Percentiles rank a stretch among this genome's conserved stretches.
phyloP scores from a whole-genome alignment of 2,888 invertebrate species.

The Amphipoea lucens region DNA sequence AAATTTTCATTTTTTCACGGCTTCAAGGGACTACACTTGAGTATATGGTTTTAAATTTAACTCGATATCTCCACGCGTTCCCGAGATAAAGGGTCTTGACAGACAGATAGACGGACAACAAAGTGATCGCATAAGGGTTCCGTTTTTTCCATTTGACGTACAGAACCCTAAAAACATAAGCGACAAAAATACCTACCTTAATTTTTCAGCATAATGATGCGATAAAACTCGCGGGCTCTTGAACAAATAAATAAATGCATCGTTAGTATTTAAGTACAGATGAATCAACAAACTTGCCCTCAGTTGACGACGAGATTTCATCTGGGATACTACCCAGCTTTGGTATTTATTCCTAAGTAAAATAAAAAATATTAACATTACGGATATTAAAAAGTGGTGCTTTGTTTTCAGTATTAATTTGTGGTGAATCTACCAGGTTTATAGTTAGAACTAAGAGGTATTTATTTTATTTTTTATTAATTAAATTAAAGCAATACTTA shows the following conservation, averaged over 20 bases:
- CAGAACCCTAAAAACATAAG: background rate
- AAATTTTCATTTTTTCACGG: no score
- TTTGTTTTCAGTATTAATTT: conserved; percentile 43
- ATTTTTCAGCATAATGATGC: conserved; percentile 27
- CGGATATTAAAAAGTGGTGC: conserved; percentile 50
- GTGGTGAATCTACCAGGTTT: conserved; percentile 33
- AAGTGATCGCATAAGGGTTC: no score
- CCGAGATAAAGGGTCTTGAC: no score
- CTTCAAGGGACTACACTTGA: no score
- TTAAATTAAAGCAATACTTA: no score
- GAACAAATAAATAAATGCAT: conserved; percentile 39
- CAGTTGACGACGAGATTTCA: conserved; percentile 65
- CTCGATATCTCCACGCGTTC: no score
- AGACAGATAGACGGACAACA: no score
- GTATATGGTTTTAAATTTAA: no score
- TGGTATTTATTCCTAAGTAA: background rate
- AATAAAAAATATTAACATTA: background rate
- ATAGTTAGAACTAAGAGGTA: conserved; percentile 36
- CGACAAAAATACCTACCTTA: conserved; percentile 4
- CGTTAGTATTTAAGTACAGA: conserved; percentile 66
- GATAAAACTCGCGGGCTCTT: conserved; percentile 18
- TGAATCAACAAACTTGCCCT: conserved; percentile 50
- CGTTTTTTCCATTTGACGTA: no score
- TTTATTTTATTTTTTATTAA: background rate
- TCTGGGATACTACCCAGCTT: conserved; percentile 52